Base-by-base conservation (phyloP, 2,888 invertebrate species). In the Orthosia gracilis region DNA sequence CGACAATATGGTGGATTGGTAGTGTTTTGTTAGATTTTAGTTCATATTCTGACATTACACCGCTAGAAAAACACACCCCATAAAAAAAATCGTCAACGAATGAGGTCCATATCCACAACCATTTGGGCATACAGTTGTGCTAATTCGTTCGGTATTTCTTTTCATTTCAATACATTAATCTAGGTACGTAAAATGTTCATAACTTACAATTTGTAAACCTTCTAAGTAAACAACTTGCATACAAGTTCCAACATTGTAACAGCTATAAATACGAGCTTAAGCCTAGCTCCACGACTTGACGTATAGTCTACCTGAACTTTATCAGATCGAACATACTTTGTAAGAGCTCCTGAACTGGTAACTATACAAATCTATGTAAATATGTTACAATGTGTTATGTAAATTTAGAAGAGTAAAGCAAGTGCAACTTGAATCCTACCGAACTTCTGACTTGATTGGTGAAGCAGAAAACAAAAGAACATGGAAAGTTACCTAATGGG, bases 291-390 rank as follows among this genome's bases (percentile, higher is more conserved):
- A 7, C 55, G 45, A 69, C 80, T 66, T 81, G 77, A 76, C 18
- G 9, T 76, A 80, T 77, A 54, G 78, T 58, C 75, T 65, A 57
- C 67, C 66, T 76, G 50, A 78, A 65, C 63, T 73, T 84, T 82
- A 84, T 84, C 76, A 57, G 80, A 73, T 76, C 63, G 61, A 50
- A 52, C 79, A 62, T 62, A 82, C 76, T 69, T 82, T 82, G 79
- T 82, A 70, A 17, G 21, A 62, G 74, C 76, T 82, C 26, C 69
- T 72, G 72, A 49, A 59, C 63, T 40, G 3, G 7, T 40, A 40
- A 9, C 40, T 70, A 63, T 63, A 66, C 31, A 73, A 69, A 62
- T n/a, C 15, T 45, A 9, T 50, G 26, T 15, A 18, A 45, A 4
- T 18, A 58, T 40, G 23, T 54, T 15, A 45, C 23, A 40, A 49